phyloP scores from a whole-genome alignment of 2,797 vertebrate genomes.

The Petrocephalus schoutedeni region DNA sequence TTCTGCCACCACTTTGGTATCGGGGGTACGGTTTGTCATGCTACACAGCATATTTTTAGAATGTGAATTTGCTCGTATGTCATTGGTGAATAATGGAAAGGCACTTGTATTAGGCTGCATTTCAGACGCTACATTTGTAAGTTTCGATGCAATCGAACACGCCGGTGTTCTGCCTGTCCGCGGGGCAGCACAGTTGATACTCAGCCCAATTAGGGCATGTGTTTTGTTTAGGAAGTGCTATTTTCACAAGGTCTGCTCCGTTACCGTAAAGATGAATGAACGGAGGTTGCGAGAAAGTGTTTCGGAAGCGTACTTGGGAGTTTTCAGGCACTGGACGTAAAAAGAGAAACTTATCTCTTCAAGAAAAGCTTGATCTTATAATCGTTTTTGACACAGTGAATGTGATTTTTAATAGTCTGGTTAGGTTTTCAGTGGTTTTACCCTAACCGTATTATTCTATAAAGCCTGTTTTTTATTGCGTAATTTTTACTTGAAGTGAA shows the following conservation, averaged over 20 bases:
- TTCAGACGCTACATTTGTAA: neutral
- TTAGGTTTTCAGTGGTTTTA: neutral
- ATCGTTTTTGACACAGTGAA: neutral
- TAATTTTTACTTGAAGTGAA: neutral
- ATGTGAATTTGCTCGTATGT: neutral
- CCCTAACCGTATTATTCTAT: neutral
- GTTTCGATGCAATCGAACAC: neutral
- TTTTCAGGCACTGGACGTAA: neutral
- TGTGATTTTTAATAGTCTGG: neutral
- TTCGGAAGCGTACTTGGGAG: neutral
- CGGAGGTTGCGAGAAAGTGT: neutral
- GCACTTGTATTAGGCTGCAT: neutral
- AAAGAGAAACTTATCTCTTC: neutral
- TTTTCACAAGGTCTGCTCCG: neutral
- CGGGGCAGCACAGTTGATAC: neutral
- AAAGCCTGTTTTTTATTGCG: neutral
- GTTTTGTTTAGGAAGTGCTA: neutral
- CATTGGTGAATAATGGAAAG: neutral
- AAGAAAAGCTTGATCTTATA: neutral
- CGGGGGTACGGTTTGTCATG: neutral
- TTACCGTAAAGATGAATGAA: neutral
- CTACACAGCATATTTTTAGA: neutral
- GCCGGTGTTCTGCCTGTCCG: neutral
- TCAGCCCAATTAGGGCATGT: neutral
- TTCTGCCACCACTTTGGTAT: neutral